Base-by-base conservation (phyloP, 2,797 vertebrate genomes). In the Tenualosa thibaudeaui region DNA sequence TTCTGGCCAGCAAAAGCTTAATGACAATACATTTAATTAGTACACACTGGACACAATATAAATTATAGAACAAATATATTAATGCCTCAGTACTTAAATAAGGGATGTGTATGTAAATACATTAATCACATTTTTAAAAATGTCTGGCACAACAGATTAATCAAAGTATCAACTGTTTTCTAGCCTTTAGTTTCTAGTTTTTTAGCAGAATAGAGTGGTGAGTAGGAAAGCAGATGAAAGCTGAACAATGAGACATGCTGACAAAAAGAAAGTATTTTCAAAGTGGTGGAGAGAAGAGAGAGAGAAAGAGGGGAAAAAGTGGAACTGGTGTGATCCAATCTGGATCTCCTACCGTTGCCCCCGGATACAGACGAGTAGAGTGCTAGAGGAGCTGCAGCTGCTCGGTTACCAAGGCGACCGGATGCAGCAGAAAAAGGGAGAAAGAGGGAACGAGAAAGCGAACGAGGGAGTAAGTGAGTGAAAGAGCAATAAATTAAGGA, bases 311-410 rank as follows among this genome's bases (percentile, higher is more conserved):
- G 17, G 13, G 26, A 78, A 86, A 91, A 91, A 89, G 84, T 86
- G 82, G 86, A 94, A 93, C 95, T 92, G 94, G 94, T 87, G 87
- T 89, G 90, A 96, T 93, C 94, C 93, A 92, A 94, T 93, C 92
- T 92, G 90, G 91, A 90, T 92, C 92, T 95, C 92, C 92, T 90
- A 90, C 94, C 86, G 95, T 96, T 97, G 96, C 96, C 96, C 92
- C 93, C 92, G 93, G 96, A 96, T 96, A 96, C 96, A 91, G 95
- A 94, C 84, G 84, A 92, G 94, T 92, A 93, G 93, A 93, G 93
- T 95, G 93, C 92, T 92, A 91, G 92, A 91, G 92, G 92, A 93
- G 93, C 94, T 94, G 96, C 95, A 95, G 94, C 95, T 93, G 95
- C 92, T 93, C 91, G 88, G 96, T 92, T 92, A 89, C 91, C 89